Percentiles rank a stretch among this genome's conserved stretches.
Evolutionary conservation across 2,113 vertebrate species (phyloP).

Genomic region (Microcebus jonahi): DNA sequence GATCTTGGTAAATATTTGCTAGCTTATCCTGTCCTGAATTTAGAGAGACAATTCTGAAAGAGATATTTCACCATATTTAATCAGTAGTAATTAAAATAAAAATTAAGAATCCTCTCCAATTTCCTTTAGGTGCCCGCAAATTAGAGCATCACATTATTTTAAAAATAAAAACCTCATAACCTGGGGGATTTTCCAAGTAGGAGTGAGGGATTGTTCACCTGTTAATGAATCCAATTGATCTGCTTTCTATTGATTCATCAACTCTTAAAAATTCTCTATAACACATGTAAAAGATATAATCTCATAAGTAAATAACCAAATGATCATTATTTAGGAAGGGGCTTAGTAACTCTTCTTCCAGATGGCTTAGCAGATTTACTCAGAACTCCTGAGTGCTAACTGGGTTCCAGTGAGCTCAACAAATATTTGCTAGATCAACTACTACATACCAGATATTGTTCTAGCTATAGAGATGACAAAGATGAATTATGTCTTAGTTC

Average conservation of each 20-base stretch:
- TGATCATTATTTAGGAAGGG: not conserved
- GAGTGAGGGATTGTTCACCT: not conserved
- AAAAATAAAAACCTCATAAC: not conserved
- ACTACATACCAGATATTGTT: not conserved
- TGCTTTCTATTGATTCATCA: not conserved
- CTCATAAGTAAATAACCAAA: not conserved
- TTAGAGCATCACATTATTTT: not conserved
- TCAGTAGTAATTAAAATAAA: conserved; percentile 38
- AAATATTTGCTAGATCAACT: not conserved
- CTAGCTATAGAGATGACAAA: not conserved
- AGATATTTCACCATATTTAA: conserved; percentile 15
- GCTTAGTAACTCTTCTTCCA: not conserved
- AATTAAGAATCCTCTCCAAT: not conserved
- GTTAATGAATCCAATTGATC: conserved; percentile 14
- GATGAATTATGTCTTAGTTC: not conserved
- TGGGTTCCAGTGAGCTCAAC: not conserved
- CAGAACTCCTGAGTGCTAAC: not conserved
- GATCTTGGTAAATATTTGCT: conserved; percentile 10
- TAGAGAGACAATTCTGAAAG: not conserved
- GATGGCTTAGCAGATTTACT: not conserved
- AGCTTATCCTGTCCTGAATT: conserved; percentile 30
- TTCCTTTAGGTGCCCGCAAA: not conserved
- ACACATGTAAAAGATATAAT: not conserved
- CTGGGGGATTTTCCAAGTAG: not conserved
- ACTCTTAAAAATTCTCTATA: not conserved